A percentile compares a stretch with the other conserved stretches of the same genome.
Conservation (phyloP, 2,888 invertebrate genomes). For the Leptinotarsa rubiginosa region DNA sequence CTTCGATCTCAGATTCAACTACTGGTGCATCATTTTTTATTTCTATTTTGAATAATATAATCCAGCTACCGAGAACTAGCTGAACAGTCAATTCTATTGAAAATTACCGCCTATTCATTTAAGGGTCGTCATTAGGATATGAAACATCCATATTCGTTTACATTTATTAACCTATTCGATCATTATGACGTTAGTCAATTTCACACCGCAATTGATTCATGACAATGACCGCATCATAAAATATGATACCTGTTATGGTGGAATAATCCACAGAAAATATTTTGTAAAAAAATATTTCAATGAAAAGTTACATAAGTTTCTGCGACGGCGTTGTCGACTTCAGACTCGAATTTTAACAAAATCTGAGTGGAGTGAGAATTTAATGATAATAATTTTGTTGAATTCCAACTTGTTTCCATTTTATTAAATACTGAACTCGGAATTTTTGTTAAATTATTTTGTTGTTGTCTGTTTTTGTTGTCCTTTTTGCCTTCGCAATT, state of each 20-base stretch:
- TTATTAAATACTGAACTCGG: too few species aligned
- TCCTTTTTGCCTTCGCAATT: too few species aligned
- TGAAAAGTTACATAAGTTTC: too few species aligned
- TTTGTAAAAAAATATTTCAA: too few species aligned
- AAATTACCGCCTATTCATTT: conserved; percentile 55
- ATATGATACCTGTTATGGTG: conserved; percentile 1
- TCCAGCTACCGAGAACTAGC: conserved; percentile 15
- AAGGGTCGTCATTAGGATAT: conserved; percentile 20
- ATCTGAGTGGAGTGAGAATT: too few species aligned
- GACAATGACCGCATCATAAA: conserved; percentile 9
- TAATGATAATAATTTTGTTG: too few species aligned
- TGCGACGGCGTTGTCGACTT: too few species aligned
- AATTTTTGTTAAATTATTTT: too few species aligned
- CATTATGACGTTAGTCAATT: conserved; percentile 9
- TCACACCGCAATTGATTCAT: conserved; percentile 12
- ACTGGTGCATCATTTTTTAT: conserved; percentile 17
- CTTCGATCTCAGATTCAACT: conserved; percentile 8
- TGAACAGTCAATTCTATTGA: conserved; percentile 47
- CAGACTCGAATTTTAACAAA: too few species aligned
- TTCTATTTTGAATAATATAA: conserved; percentile 18
- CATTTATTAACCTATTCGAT: conserved; percentile 12
- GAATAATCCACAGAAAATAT: too few species aligned
- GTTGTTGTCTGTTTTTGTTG: too few species aligned
- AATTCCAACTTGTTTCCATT: too few species aligned
- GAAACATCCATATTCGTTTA: conserved; percentile 24